These are phyloP conservation scores for Augochlorella aurata DNA, from an alignment of 2,888 invertebrate genomes.

Conservation along the genomic window DNA sequence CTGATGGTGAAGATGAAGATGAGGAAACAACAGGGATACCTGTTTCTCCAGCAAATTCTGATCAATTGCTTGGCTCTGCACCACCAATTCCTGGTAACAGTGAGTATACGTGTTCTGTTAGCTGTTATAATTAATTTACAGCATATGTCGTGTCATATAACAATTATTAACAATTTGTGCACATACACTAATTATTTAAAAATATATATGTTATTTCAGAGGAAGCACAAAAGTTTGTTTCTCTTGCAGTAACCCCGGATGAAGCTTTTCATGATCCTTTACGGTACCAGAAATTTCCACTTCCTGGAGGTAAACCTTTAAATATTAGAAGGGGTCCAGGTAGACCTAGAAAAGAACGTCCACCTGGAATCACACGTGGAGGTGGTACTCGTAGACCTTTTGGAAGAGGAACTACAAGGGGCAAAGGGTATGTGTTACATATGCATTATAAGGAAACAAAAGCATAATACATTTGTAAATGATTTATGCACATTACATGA, in stretches of 20 bases:
- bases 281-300: conserved; percentile 83
- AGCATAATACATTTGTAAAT: not conserved
- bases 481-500: not conserved
- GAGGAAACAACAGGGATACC: conserved; percentile 84
- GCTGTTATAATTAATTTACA: not conserved
- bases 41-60: conserved; percentile 82
- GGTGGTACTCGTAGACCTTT: conserved; percentile 76
- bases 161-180: conserved; percentile 41
- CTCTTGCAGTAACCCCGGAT: conserved; percentile 82
- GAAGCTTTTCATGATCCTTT: conserved; percentile 87
- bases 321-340: conserved; percentile 89
- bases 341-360: conserved; percentile 90
- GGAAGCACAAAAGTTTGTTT: conserved; percentile 56
- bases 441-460: not conserved
- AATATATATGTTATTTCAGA: conserved; percentile 51
- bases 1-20: conserved; percentile 89
- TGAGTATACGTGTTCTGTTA: conserved; percentile 26
- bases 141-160: conserved; percentile 25
- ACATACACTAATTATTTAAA: conserved; percentile 36
- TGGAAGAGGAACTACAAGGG: conserved; percentile 78
- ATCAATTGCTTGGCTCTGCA: conserved; percentile 77
- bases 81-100: conserved; percentile 75
- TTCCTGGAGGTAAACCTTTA: conserved; percentile 84
- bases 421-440: conserved; percentile 75
- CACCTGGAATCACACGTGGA: conserved; percentile 81